A percentile compares a stretch with the other conserved stretches of the same genome.
Evolutionary conservation across 2,113 vertebrate species (phyloP).

Genomic region (Albula goreensis): DNA sequence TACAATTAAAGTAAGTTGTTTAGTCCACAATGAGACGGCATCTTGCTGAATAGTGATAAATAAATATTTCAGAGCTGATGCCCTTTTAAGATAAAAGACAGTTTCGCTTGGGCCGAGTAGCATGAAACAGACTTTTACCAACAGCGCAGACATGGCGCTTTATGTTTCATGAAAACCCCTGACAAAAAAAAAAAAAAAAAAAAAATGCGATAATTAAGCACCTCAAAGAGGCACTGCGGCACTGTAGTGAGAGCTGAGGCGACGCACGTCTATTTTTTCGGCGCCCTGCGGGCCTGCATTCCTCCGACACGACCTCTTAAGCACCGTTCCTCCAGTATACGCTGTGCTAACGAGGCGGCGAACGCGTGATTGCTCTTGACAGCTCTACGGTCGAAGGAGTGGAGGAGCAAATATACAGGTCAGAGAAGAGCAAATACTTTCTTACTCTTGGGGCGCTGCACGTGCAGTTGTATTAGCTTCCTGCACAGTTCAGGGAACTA

Average conservation of each 20-base stretch:
- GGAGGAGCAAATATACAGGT: not conserved
- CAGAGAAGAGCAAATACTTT: not conserved
- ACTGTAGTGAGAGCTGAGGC: not conserved
- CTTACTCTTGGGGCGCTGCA: not conserved
- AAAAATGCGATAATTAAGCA: not conserved
- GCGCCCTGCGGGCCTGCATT: not conserved
- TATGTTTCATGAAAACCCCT: not conserved
- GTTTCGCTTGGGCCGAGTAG: not conserved
- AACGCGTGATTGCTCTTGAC: not conserved
- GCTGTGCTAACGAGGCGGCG: not conserved
- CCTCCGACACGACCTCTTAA: not conserved
- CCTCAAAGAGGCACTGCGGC: not conserved
- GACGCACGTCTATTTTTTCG: not conserved
- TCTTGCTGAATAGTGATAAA: not conserved
- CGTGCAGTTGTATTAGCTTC: not conserved
- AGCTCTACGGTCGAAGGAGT: not conserved
- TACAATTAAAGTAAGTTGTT: no score
- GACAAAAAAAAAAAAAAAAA: not conserved
- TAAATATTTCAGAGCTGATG: not conserved
- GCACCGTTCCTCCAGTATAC: not conserved
- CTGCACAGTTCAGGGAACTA: not conserved
- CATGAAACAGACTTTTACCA: not conserved
- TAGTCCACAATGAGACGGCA: no score
- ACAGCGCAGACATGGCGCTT: not conserved
- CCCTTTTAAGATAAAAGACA: not conserved